Base-by-base conservation (phyloP, 2,113 vertebrate species). In the Glaucidium brasilianum region DNA sequence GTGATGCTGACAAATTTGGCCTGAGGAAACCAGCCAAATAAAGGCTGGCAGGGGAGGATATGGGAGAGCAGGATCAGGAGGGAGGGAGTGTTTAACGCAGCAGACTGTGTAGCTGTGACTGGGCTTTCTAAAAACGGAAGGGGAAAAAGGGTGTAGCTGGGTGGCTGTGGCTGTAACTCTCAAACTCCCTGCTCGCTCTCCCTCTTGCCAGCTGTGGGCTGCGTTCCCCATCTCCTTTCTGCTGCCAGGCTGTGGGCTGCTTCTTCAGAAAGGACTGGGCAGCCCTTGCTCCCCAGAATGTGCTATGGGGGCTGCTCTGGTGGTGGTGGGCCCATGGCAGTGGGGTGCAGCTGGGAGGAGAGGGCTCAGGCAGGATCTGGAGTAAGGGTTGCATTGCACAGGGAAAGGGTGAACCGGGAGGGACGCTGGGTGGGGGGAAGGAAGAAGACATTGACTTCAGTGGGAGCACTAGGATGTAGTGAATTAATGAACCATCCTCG, bases 271-370 rank as follows among this genome's bases (percentile, higher is more conserved):
- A 22, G 69, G 21, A 23, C 41, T n/a, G 16, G 52, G 52, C 32
- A 50, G 30, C 20, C 6, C 1, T 4, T 63, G 17, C 15, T n/a
- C 15, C 37, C 16, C 12, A 3, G n/a, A 32, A 30, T 7, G 20
- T 35, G 47, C n/a, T 60, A 26, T 1, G 6, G 41, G 5, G 12
- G 20, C 53, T 79, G n/a, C 30, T 0, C 0, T n/a, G 32, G 29
- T 35, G 43, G 22, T 32, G n/a, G 22, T 49, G 34, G 23, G 23
- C 19, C 22, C 32, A 43, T 56, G 58, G 50, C 15, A 35, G 23
- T 2, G 6, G 16, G 64, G 17, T 45, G 73, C 32, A 59, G 22
- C 26, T 75, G 50, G 43, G 35, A 75, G 32, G 56, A 59, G 59
- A 32, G 22, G 29, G 47, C 41, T 39, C 52, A n/a, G 25, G 43